Base-by-base conservation (phyloP, 2,113 vertebrate species). In the Amazona vittata region DNA sequence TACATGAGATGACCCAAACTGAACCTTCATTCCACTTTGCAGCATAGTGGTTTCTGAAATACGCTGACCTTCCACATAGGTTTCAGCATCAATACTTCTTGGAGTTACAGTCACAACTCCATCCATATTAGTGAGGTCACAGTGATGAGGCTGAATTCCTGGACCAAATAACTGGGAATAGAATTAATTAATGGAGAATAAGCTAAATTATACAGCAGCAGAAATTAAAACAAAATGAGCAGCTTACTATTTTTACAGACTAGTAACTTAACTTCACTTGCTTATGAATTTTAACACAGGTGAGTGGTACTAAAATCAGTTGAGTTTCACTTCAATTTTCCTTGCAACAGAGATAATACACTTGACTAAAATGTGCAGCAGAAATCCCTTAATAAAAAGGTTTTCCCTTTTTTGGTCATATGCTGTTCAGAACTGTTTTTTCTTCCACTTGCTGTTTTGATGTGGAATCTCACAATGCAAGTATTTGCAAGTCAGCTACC, bases 71-170 rank as follows among this genome's bases (percentile, higher is more conserved):
- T 99, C 99, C 24, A 99, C 99, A 0, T 98, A 99, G 6, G 99
- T 99, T 98, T 99, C 99, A 0, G 99, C 99, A 15, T 99, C 99
- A 52, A 99, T 98, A 78, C 98, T 99, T 95, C 98, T 98, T 0
- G 99, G 99, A 3, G 99, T 99, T 93, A 99, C 99, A 0, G 99
- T 99, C 68, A 99, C 99, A 95, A 99, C 98, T 4, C 99, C 99
- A n/a, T 99, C 99, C 80, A 98, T 99, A 96, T 99, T 99, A 89
- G 99, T 99, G 84, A 99, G 99, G 97, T 99, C 99, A 95, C 99
- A 99, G 96, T 99, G 99, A 96, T 99, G 99, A 62, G 99, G 99
- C 28, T 99, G 98, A 85, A 99, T 98, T 44, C 99, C 99, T 9
- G 99, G 98, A 14, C 99, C 99, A 49, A 99, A 98, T 71, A 99